Evolutionary conservation across 1,140 invertebrate species (phyloP), one percentile per base, ranked within the genome.

Genomic region (Batillaria attramentaria): DNA sequence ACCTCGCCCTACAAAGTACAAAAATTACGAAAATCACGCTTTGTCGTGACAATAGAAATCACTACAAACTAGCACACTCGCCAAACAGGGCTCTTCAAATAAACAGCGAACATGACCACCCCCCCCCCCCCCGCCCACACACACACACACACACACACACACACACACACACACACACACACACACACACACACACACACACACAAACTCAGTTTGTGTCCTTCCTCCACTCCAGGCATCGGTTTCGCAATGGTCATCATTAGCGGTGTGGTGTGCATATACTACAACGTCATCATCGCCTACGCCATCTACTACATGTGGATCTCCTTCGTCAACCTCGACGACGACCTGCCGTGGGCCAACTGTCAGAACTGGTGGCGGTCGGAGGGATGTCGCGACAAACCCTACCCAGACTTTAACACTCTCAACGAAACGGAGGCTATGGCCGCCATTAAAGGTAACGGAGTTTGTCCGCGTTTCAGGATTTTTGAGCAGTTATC

Each of bases 271-370:
- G 86, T 87, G 6, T 73, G 77, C 42, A 83, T 92, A 81, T 91
- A 91, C 81, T 91, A 91, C 82, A 91, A 90, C 82, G 84, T 91
- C 57, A 88, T 90, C 62, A 90, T 91, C 79, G 87, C 89, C 46
- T 92, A 91, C 85, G 84, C 88, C 33, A 78, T 92, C 39, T 91
- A 91, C 79, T 88, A 89, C 66, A 84, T 89, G 87, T 82, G 86
- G 28, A 85, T 86, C n/a, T 83, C 87, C 6, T 87, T 88, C 72
- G 84, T 87, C 16, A 79, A 81, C 77, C 81, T 88, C 5, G 87
- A 87, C 69, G 80, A 73, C 35, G 66, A 77, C 50, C 78, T 88
- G 35, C 88, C 88, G 73, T 89, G 88, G 88, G 74, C 83, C 70
- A 57, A 69, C 0, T 89, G 88, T 72, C 77, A 82, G 24, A 76